These are phyloP conservation scores for Microplitis manilae DNA, from an alignment of 2,888 invertebrate species.

Conservation along the genomic window DNA sequence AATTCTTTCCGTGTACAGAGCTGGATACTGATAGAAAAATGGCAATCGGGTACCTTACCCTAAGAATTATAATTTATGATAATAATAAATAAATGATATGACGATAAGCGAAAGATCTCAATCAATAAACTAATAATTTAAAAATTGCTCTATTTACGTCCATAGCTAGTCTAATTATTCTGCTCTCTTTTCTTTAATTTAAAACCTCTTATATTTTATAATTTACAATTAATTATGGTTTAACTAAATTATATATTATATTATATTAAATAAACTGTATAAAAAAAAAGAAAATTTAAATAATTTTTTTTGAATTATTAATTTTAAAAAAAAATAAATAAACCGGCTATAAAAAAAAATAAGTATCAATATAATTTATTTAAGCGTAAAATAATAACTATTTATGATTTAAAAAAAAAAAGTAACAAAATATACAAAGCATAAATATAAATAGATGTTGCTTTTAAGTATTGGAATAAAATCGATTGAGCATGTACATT, in stretches of 20 bases:
- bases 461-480: slow-evolving; percentile 8
- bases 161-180: not conserved
- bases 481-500: slow-evolving; percentile 19
- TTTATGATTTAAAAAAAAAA: not conserved
- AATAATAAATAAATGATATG: not conserved
- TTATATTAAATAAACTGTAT: too few species aligned
- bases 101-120: slow-evolving; percentile 2
- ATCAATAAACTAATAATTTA: not conserved
- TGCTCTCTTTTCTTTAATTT: not conserved
- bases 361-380: not conserved
- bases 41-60: not conserved
- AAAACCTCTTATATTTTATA: too few species aligned
- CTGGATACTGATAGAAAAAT: not conserved
- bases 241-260: not conserved
- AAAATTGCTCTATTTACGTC: not conserved
- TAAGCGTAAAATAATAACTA: not conserved
- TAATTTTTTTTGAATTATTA: too few species aligned
- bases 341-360: not conserved
- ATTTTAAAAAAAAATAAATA: too few species aligned
- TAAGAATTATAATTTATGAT: not conserved
- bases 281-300: too few species aligned
- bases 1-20: too few species aligned
- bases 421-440: not conserved
- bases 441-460: not conserved
- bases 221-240: not conserved